Conservation (phyloP, 2,888 invertebrate genomes). For the Yponomeuta plumbellus region DNA sequence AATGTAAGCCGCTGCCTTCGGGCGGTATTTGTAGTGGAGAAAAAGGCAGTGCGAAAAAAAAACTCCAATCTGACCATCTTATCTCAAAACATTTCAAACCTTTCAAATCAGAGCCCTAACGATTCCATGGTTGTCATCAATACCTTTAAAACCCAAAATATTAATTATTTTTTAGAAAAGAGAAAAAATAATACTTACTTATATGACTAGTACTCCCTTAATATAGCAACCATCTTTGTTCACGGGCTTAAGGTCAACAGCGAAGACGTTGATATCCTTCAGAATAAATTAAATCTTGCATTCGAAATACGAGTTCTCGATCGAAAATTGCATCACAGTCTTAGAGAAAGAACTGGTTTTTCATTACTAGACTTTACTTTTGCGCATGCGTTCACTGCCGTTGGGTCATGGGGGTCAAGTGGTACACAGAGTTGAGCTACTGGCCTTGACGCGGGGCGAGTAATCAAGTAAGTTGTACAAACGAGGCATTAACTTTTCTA, state of each 20-base stretch:
- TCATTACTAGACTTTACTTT: not conserved
- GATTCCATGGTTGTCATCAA: too few relatives aligned
- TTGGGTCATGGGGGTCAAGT: slow-evolving; percentile 8
- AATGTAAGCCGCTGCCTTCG: too few relatives aligned
- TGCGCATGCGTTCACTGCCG: not conserved
- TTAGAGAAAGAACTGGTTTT: not conserved
- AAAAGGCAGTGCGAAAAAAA: too few relatives aligned
- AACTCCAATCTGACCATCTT: too few relatives aligned
- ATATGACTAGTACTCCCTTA: too few relatives aligned
- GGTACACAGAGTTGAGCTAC: not conserved
- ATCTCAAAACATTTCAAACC: too few relatives aligned
- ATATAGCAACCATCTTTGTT: not conserved
- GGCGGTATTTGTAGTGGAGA: too few relatives aligned
- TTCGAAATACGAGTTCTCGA: not conserved
- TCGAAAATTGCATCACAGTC: not conserved
- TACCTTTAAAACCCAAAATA: too few relatives aligned
- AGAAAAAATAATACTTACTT: too few relatives aligned
- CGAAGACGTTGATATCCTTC: not conserved
- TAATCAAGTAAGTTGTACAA: not conserved
- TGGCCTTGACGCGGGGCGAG: not conserved
- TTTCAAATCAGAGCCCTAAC: too few relatives aligned
- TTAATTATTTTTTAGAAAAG: too few relatives aligned
- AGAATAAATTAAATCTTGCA: not conserved
- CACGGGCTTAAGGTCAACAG: not conserved
- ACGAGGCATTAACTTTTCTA: not conserved